A percentile compares a stretch with the other conserved stretches of the same genome.
Evolutionary conservation across 2,888 invertebrate species (phyloP).

Genomic region (Nezara viridula): DNA sequence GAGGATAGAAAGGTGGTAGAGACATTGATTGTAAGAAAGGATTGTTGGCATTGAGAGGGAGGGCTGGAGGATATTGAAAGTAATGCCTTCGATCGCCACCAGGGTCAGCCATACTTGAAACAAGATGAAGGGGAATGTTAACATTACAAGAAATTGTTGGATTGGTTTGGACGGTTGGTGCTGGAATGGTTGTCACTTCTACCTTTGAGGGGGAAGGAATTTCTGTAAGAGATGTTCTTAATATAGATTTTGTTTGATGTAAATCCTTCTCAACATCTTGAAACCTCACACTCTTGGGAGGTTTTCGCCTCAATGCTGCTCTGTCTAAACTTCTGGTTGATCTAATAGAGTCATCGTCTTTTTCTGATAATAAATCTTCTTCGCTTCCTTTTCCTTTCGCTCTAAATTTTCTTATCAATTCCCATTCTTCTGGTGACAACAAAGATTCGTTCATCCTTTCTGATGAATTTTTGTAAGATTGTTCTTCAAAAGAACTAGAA

Average conservation of each 20-base stretch:
- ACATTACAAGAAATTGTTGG: slow-evolving; percentile 63
- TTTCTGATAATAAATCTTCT: slow-evolving; percentile 53
- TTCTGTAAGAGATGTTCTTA: slow-evolving; percentile 61
- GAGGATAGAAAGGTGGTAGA: background rate
- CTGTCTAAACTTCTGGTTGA: slow-evolving; percentile 51
- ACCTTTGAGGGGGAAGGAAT: slow-evolving; percentile 62
- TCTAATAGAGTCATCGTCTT: background rate
- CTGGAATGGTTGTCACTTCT: slow-evolving; percentile 61
- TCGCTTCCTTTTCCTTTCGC: slow-evolving; percentile 41
- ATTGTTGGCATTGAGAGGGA: slow-evolving; percentile 49
- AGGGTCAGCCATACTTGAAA: slow-evolving; percentile 43
- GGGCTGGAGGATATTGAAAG: background rate
- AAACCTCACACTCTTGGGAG: slow-evolving; percentile 49
- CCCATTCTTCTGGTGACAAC: slow-evolving; percentile 34
- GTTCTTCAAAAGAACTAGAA: slow-evolving; percentile 11
- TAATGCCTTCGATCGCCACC: slow-evolving; percentile 24
- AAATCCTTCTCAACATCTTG: slow-evolving; percentile 12
- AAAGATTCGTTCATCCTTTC: background rate
- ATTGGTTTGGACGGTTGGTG: slow-evolving; percentile 52
- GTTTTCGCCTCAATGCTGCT: background rate
- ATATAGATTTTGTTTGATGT: slow-evolving; percentile 55
- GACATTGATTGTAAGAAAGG: slow-evolving; percentile 44
- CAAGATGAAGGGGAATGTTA: slow-evolving; percentile 61
- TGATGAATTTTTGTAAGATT: background rate
- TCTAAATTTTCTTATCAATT: slow-evolving; percentile 35